Evolutionary conservation across 1,140 invertebrate genomes (phyloP), one percentile per base, ranked within the genome.

Genomic region (Ceratoteleas bidentatus): DNA sequence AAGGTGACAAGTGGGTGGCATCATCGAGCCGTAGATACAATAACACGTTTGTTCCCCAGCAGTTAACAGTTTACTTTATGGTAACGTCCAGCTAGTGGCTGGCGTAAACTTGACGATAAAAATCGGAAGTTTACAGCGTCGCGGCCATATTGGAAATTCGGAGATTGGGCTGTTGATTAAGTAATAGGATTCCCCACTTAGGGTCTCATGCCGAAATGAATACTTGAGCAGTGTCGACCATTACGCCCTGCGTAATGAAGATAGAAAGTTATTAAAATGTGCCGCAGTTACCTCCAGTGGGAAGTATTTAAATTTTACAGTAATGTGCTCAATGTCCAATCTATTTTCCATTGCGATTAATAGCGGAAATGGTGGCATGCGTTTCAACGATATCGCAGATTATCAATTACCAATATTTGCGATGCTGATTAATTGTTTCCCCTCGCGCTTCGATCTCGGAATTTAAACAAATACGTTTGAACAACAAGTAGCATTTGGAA

Each of bases 21-120:
- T 73, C 76, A 58, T 79, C 76, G 49, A 61, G 61, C 70, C 47
- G 56, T 65, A 78, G 36, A 53, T 72, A 60, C 68, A 54, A 47
- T 72, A 78, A 72, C 43, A 66, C 49, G 62, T 60, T 73, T 80
- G 69, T 80, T 80, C 64, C 58, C 45, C 53, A 45, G 64, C 58
- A 80, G 69, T 73, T 69, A 74, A 74, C 77, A 80, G 68, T 74
- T 73, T 80, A 73, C 74, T 80, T 80, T 80, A 74, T 45, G 77
- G 64, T 74, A 68, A 73, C 73, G 57, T 49, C 53, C 34, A n/a
- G 62, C 58, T 52, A 54, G 47, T 56, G 4, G 24, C 24, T 24
- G 24, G 24, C 3, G 66, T 62, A 73, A 73, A 38, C 43, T 34
- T 24, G 15, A 10, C 57, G 69, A 80, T 80, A 74, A 80, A 80